These are phyloP conservation scores for Apistogramma diplotaenia DNA, from an alignment of 2,113 vertebrate species.

Conservation along the genomic window DNA sequence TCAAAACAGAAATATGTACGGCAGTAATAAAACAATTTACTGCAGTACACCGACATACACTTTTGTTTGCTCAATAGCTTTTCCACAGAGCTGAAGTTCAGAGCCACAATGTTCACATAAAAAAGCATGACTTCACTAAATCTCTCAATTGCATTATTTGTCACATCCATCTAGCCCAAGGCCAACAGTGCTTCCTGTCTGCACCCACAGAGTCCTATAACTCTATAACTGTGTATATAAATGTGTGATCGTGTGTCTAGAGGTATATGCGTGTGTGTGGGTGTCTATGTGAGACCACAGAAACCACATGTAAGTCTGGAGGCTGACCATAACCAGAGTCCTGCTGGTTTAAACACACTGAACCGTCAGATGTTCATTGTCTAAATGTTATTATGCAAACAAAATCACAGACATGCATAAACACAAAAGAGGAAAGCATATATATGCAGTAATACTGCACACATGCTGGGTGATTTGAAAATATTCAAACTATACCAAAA, in stretches of 20 bases:
- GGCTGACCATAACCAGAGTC: conserved; percentile 17
- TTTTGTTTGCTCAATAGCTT: not conserved
- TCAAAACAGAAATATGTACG: not conserved
- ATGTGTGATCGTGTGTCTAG: conserved; percentile 24
- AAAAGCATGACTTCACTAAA: conserved; percentile 22
- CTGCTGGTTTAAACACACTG: conserved; percentile 12
- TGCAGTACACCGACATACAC: not conserved
- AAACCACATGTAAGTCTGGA: conserved; percentile 36
- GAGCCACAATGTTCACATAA: not conserved
- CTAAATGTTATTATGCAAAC: conserved; percentile 1
- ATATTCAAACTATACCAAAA: not conserved
- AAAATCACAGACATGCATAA: not conserved
- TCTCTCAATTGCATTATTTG: conserved; percentile 34
- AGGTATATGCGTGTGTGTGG: not conserved
- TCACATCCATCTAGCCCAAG: not conserved
- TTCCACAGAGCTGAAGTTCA: not conserved
- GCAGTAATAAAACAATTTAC: not conserved
- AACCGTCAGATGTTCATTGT: conserved; percentile 10
- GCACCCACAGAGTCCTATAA: conserved; percentile 15
- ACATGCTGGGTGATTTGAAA: not conserved
- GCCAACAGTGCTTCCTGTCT: conserved; percentile 16
- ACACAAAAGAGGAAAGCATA: not conserved
- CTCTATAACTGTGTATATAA: not conserved
- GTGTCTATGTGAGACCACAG: conserved; percentile 12
- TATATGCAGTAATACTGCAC: not conserved